A percentile compares a stretch with the other conserved stretches of the same genome.
Conservation (phyloP, 2,797 vertebrate genomes). For the Hoplostethus mediterraneus region DNA sequence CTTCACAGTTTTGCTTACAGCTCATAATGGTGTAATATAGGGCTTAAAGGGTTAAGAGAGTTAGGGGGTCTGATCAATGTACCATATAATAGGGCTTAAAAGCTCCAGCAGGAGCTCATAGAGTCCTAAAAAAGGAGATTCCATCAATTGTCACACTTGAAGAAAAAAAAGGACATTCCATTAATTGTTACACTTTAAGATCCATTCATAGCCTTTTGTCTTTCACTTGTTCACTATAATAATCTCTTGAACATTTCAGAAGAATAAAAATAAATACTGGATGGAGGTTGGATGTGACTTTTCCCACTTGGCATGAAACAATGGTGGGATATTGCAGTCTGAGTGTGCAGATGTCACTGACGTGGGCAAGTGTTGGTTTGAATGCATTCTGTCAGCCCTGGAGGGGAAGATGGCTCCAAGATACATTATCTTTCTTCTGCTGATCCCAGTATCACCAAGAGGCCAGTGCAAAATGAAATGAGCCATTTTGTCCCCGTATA, state of each 20-base stretch:
- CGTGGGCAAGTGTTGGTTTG: constrained; percentile 8
- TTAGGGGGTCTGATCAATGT: constrained; percentile 1
- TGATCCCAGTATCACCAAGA: constrained; percentile 9
- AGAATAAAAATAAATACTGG: neutral
- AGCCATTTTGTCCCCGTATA: neutral
- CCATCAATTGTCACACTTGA: neutral
- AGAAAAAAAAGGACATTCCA: neutral
- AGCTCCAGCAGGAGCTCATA: constrained; percentile 1
- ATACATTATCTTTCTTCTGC: neutral
- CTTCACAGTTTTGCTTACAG: constrained; percentile 31
- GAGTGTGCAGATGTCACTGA: constrained; percentile 13
- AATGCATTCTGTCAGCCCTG: constrained; percentile 15
- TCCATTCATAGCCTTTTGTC: neutral
- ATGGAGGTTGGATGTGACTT: neutral
- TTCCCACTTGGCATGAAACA: constrained; percentile 2
- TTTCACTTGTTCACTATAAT: constrained; percentile 12
- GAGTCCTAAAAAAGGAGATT: neutral
- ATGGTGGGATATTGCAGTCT: constrained; percentile 14
- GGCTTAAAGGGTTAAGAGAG: constrained; percentile 30
- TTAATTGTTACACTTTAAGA: neutral
- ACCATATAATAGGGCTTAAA: constrained; percentile 2
- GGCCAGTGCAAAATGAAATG: neutral
- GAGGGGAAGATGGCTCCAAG: neutral
- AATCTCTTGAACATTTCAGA: neutral
- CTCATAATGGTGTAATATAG: constrained; percentile 22